Evolutionary conservation across 2,113 vertebrate species (phyloP).

Genomic region (Silurus asotus): DNA sequence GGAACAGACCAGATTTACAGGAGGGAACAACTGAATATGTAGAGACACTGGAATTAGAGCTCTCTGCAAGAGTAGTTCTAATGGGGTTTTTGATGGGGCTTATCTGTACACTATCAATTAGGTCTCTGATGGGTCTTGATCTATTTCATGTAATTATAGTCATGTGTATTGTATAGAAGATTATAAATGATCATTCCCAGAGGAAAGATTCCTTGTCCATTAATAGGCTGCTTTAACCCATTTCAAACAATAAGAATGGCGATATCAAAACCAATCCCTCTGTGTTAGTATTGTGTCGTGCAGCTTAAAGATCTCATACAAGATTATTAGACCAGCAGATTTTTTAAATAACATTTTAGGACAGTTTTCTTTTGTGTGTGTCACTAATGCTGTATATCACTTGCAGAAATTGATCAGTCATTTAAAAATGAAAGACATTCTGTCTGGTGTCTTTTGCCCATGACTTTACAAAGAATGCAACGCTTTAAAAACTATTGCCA

Average conservation of each 20-base stretch:
- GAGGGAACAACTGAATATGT: constrained; percentile 11
- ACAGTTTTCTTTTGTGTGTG: not conserved
- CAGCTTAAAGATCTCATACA: not conserved
- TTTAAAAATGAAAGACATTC: not conserved
- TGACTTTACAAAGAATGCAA: not conserved
- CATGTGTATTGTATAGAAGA: not conserved
- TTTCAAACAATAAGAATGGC: not conserved
- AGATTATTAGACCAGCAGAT: not conserved
- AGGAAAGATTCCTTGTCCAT: not conserved
- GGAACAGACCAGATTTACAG: constrained; percentile 9
- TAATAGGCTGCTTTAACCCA: not conserved
- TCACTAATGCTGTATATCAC: not conserved
- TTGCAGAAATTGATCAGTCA: not conserved
- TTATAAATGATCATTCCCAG: not conserved
- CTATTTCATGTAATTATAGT: not conserved
- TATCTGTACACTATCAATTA: not conserved
- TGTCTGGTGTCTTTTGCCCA: not conserved
- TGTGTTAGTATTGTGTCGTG: not conserved
- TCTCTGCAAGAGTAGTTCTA: constrained; percentile 20
- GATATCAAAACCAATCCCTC: not conserved
- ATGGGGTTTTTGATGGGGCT: not conserved
- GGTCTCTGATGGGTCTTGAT: not conserved
- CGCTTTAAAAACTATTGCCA: not conserved
- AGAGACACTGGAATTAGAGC: constrained; percentile 26
- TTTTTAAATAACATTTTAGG: not conserved